phyloP scores from a whole-genome alignment of 2,888 invertebrate genomes.

The Bellardia bayeri region DNA sequence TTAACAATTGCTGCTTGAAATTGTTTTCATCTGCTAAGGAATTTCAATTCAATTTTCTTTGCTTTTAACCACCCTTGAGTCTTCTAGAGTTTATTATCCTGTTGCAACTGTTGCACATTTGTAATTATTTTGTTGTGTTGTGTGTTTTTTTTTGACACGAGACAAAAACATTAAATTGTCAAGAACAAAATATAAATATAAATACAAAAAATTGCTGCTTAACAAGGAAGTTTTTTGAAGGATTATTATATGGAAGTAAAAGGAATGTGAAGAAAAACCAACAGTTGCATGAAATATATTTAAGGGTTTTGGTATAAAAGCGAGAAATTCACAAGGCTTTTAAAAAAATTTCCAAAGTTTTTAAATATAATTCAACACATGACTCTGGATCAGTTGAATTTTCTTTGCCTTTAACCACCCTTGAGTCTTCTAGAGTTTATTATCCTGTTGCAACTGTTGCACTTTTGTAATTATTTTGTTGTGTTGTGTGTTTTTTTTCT shows the following conservation, averaged over 20 bases:
- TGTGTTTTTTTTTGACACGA: constrained; percentile 12
- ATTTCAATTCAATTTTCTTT: neutral
- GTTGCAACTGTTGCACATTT: constrained; percentile 48
- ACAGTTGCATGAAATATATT: neutral
- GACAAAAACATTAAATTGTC: constrained; percentile 37
- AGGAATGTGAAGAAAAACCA: neutral
- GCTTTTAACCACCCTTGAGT: neutral
- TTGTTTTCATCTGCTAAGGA: neutral
- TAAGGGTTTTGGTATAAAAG: too few relatives aligned
- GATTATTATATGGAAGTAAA: neutral
- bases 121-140: constrained; percentile 37
- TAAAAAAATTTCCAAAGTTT: neutral
- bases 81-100: constrained; percentile 7
- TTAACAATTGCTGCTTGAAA: neutral
- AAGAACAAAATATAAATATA: neutral
- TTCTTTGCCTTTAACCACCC: too few relatives aligned
- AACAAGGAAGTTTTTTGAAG: neutral
- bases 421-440: neutral
- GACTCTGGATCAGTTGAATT: too few relatives aligned
- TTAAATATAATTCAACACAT: too few relatives aligned
- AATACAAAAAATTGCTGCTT: neutral
- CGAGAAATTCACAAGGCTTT: neutral
- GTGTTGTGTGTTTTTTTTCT: neutral
- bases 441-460: constrained; percentile 52
- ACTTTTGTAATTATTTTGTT: constrained; percentile 40